Base-by-base conservation (phyloP, 2,113 vertebrate genomes). In the Platanista minor region DNA sequence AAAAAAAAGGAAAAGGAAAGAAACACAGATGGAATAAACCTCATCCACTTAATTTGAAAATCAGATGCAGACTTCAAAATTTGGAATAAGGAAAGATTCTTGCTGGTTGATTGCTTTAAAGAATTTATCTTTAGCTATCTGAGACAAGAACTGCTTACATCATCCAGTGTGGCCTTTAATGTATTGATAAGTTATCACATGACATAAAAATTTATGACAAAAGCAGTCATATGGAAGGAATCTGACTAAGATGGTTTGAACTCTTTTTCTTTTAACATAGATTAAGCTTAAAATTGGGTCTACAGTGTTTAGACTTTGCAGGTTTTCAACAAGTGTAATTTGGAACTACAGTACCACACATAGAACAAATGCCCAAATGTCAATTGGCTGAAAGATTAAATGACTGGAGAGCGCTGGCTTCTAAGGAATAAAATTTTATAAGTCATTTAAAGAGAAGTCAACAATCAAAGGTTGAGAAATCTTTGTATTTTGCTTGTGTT, bases 181-280 rank as follows among this genome's bases (percentile, higher is more conserved):
- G 90, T 86, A 96, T 31, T 97, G 96, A 93, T 64, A 98, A 87
- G 36, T 94, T 97, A 96, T 95, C 66, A 69, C 77, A 95, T 0
- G 0, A 90, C 46, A 67, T 86, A 96, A 91, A 96, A 97, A 96
- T 94, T 83, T 82, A 85, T 93, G 94, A 96, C 57, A 97, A 97
- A 71, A 94, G 90, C 87, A 98, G 87, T 87, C 94, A 97, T 33
- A 95, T 90, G 66, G 80, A 98, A 98, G 94, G 88, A 97, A 96
- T 97, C 80, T 95, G 64, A 71, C 87, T 74, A 83, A 1, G 5
- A 96, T 49, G 83, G 84, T 82, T 95, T 86, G 41, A 87, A 36
- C 6, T 82, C 75, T 87, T 90, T 95, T 64, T 84, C 59, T 61
- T 90, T 96, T 57, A n/a, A 92, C 9, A 43, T 31, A 92, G 25